Base-by-base conservation (phyloP, 2,888 invertebrate genomes). In the Netelia fuscicornis region DNA sequence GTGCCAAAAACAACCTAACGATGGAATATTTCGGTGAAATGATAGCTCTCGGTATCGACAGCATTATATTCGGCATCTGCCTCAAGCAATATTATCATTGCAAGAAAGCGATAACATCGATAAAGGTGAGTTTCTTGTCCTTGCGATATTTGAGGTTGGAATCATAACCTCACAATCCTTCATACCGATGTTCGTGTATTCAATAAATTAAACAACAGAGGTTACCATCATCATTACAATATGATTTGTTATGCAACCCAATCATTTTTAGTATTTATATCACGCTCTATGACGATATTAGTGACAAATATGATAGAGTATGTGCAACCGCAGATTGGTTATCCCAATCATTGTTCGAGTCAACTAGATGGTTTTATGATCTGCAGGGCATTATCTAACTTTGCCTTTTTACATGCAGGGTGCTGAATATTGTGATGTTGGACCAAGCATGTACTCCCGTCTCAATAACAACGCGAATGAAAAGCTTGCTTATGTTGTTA, bases 21-120 rank as follows among this genome's bases (percentile, higher is more conserved):
- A 97, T 97, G 97, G 97, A 97, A 92, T 97, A 97, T 93, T 92
- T 97, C 84, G 96, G 96, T 42, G 97, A 97, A 95, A 95, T 96
- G 67, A 94, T 97, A 87, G 96, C 96, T 25, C 94, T 97, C 71
- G 97, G 97, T 44, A 95, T 97, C 75, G 97, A 97, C 92, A 95
- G 97, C 30, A 92, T 97, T 44, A 96, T 97, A 89, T 95, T 97
- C 85, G 96, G 96, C 0, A 94, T 97, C 81, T 97, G 97, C 92
- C 94, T 97, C 54, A 96, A 95, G 91, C 96, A 97, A 93, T 97
- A 97, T 94, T 95, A 96, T 90, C 96, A 96, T 93, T 97, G 96
- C 94, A 97, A 96, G 94, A 96, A 95, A 92, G 96, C 97, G 8
- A 95, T 97, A 75, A 95, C 95, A 86, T 95, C 96, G 86, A 94